A percentile compares a stretch with the other conserved stretches of the same genome.
phyloP scores from a whole-genome alignment of 2,113 vertebrate genomes.

The Tachycineta bicolor region DNA sequence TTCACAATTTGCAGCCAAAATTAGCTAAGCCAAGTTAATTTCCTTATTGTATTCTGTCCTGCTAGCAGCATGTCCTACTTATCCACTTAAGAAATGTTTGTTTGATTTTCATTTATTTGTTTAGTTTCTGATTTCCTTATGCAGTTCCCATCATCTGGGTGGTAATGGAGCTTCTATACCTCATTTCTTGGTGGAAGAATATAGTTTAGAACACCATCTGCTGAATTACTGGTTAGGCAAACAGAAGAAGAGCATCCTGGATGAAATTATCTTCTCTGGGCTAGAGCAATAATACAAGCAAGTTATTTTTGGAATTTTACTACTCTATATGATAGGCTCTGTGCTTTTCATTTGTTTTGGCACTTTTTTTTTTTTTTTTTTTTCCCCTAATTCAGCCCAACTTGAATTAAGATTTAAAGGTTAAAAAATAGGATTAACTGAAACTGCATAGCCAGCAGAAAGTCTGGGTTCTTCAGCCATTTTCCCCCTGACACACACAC shows the following conservation, averaged over 20 bases:
- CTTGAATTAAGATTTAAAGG: not conserved
- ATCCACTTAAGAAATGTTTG: slow-evolving; percentile 58
- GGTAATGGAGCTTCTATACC: not conserved
- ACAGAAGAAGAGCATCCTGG: not conserved
- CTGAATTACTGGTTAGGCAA: not conserved
- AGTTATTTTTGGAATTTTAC: not conserved
- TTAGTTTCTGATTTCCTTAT: slow-evolving; percentile 60
- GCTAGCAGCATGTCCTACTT: slow-evolving; percentile 57
- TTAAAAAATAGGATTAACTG: not conserved
- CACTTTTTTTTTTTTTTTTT: not conserved
- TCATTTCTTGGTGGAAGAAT: not conserved
- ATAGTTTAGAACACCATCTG: not conserved
- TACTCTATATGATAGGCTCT: not conserved
- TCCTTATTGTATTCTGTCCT: slow-evolving; percentile 23
- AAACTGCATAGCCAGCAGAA: fast-evolving
- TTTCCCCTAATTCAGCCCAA: not conserved
- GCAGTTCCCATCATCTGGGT: slow-evolving; percentile 52
- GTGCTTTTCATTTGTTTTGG: not conserved
- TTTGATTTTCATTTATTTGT: slow-evolving; percentile 59
- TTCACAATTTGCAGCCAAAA: slow-evolving; percentile 31
- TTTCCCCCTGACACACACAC: not conserved
- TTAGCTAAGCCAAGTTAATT: slow-evolving; percentile 53
- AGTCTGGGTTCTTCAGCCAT: not conserved
- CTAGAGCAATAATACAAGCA: not conserved
- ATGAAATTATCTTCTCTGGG: not conserved